A percentile compares a stretch with the other conserved stretches of the same genome.
Evolutionary conservation across 1,140 invertebrate species (phyloP).

Genomic region (Episyrphus balteatus): DNA sequence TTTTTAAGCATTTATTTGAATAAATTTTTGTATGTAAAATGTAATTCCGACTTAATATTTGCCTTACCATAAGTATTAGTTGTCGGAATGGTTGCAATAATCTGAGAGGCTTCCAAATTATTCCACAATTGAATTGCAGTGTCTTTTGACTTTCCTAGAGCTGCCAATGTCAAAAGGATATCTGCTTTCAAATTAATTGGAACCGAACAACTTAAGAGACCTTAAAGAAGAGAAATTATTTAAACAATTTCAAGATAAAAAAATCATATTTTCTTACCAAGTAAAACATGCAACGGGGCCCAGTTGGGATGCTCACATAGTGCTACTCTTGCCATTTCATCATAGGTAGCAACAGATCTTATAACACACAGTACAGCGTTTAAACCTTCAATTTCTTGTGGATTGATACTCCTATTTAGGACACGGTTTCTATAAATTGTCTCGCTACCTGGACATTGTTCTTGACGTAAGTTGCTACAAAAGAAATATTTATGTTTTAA

Average conservation of each 20-base stretch:
- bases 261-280: slow-evolving; percentile 37
- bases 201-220: slow-evolving; percentile 75
- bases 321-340: slow-evolving; percentile 64
- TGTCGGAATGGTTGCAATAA: slow-evolving; percentile 57
- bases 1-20: neutral
- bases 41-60: neutral
- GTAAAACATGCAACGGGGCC: slow-evolving; percentile 64
- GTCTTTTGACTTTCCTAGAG: slow-evolving; percentile 60
- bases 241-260: neutral
- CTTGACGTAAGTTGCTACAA: slow-evolving; percentile 44
- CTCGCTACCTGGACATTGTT: slow-evolving; percentile 49
- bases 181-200: slow-evolving; percentile 76
- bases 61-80: slow-evolving; percentile 47
- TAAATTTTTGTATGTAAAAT: no score
- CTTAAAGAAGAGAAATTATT: slow-evolving; percentile 19
- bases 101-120: slow-evolving; percentile 73
- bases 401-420: slow-evolving; percentile 55
- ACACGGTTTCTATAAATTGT: slow-evolving; percentile 51
- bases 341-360: slow-evolving; percentile 61
- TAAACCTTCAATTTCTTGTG: slow-evolving; percentile 77
- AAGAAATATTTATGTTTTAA: neutral
- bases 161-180: slow-evolving; percentile 61
- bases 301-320: slow-evolving; percentile 80
- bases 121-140: slow-evolving; percentile 75
- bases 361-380: slow-evolving; percentile 69